Conservation (phyloP, 2,888 invertebrate species). For the Latrodectus elegans region DNA sequence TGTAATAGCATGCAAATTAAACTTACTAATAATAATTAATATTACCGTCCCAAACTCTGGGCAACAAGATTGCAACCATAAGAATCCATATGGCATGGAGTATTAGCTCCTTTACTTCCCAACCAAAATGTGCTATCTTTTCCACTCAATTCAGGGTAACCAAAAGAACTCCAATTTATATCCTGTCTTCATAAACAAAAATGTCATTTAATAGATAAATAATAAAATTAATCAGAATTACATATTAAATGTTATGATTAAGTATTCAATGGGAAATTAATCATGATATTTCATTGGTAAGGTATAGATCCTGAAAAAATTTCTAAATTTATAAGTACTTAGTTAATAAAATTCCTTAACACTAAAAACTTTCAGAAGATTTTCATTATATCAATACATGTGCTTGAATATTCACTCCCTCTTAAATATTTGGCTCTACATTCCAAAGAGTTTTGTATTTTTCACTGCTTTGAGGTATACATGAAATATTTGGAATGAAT, state of each 20-base stretch:
- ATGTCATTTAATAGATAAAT: background rate
- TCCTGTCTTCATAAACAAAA: conserved; percentile 26
- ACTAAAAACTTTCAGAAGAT: too few relatives aligned
- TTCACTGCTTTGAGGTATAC: too few relatives aligned
- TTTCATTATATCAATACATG: too few relatives aligned
- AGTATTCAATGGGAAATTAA: background rate
- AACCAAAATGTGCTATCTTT: conserved; percentile 76
- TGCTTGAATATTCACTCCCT: too few relatives aligned
- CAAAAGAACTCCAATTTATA: conserved; percentile 56
- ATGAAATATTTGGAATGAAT: too few relatives aligned
- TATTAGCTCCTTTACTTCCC: conserved; percentile 83
- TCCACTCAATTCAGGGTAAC: conserved; percentile 50
- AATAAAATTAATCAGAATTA: background rate
- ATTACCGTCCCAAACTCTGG: conserved; percentile 89
- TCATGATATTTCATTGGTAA: background rate
- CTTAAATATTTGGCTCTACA: background rate
- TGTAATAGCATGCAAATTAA: background rate
- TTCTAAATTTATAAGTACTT: background rate
- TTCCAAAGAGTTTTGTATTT: background rate
- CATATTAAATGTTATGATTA: background rate
- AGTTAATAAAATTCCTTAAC: too few relatives aligned
- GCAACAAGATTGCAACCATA: conserved; percentile 95
- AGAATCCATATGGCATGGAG: conserved; percentile 94
- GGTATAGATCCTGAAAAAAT: background rate
- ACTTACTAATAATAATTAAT: background rate